A percentile compares a stretch with the other conserved stretches of the same genome.
Evolutionary conservation across 2,113 vertebrate species (phyloP).

Genomic region (human): DNA sequence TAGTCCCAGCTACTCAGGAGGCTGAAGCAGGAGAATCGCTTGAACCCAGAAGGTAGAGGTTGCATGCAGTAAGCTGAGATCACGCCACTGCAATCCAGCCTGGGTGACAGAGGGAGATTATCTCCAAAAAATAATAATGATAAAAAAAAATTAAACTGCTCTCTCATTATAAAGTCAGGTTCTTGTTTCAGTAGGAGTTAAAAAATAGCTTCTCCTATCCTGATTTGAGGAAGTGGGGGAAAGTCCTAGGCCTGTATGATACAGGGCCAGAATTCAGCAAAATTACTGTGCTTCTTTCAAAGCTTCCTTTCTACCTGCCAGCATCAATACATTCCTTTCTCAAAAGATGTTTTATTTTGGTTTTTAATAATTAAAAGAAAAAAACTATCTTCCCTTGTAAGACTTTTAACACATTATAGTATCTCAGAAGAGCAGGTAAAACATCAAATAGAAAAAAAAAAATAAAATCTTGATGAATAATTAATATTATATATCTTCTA

Average conservation of each 20-base stretch:
- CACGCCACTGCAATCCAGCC: no score
- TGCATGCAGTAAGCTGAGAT: no score
- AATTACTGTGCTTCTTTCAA: not conserved
- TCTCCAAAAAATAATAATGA: no score
- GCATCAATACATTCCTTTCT: not conserved
- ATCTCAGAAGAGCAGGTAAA: constrained; percentile 28
- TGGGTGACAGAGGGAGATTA: no score
- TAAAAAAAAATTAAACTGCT: not conserved
- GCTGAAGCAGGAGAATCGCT: no score
- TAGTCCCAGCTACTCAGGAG: no score
- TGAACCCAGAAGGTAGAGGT: no score
- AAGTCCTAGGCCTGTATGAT: not conserved
- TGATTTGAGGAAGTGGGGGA: not conserved
- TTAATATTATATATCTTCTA: not conserved
- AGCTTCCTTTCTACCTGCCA: not conserved
- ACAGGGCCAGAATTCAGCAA: not conserved
- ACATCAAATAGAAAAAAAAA: not conserved
- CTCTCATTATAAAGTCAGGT: not conserved
- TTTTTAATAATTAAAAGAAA: not conserved
- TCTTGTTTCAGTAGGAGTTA: not conserved
- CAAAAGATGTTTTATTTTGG: not conserved
- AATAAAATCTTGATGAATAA: not conserved
- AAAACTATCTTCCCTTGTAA: not conserved
- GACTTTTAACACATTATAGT: not conserved
- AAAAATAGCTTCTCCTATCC: not conserved